Conservation (phyloP, 1,140 invertebrate genomes). For the Nasonia longicornis region DNA sequence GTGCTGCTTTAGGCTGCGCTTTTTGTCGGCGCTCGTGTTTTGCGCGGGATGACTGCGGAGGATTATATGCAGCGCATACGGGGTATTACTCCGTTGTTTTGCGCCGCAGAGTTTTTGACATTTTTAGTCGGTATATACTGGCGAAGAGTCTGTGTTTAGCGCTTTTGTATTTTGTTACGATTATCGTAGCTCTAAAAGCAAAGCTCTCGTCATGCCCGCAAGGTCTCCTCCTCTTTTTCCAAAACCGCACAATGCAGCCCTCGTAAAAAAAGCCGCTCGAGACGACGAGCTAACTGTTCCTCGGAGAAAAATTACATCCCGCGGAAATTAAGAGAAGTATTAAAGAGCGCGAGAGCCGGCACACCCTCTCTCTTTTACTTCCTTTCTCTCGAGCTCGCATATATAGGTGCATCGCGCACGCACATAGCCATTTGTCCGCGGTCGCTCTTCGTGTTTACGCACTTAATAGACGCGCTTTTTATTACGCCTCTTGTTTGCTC, state of each 20-base stretch:
- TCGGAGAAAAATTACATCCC: slow-evolving; percentile 30
- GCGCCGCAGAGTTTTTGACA: no score
- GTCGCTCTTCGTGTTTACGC: slow-evolving; percentile 7
- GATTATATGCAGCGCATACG: no score
- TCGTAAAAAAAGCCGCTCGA: background rate
- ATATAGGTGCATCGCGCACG: no score
- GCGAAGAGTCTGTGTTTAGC: no score
- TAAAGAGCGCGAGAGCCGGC: slow-evolving; percentile 19
- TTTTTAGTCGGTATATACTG: no score
- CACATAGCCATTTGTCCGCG: background rate
- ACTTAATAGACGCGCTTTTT: background rate
- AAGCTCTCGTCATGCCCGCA: no score
- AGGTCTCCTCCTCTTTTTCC: background rate
- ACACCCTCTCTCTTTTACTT: slow-evolving; percentile 20
- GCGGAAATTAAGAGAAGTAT: slow-evolving; percentile 43
- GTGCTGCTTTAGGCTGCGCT: no score
- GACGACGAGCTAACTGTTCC: background rate
- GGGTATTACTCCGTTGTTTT: no score
- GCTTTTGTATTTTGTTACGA: no score
- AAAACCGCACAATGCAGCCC: slow-evolving; percentile 32
- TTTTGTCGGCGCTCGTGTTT: no score
- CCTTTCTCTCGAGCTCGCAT: background rate
- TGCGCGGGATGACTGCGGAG: no score
- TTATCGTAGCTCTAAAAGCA: no score
- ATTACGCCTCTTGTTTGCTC: background rate